Evolutionary conservation across 2,888 invertebrate genomes (phyloP), one percentile per base, ranked within the genome.

Genomic region (Galerucella calmariensis): DNA sequence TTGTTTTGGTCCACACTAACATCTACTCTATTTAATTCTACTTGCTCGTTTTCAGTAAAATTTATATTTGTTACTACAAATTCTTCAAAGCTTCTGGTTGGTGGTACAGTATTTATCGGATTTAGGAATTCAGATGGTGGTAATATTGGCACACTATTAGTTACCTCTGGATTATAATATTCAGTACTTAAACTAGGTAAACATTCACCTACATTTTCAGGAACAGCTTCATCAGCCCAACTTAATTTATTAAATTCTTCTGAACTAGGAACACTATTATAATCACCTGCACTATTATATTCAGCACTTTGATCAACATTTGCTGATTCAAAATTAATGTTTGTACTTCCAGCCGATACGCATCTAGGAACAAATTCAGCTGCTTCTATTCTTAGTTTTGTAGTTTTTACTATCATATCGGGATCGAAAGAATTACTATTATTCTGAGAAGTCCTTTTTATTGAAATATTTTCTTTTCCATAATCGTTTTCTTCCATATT

Each of bases 321-420:
- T 56, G 16, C 16, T 56, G 20, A 2, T 56, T 20, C 56, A 16
- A 16, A 16, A 56, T 56, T 56, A 56, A 56, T 56, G 56, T 56
- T 56, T 16, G 8, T 20, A 56, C 16, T 61, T 61, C 6, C 27
- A 27, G 3, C 12, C 59, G 20, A 59, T 12, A 10, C 0, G 9
- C 27, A 2, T 35, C 61, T 61, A 61, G 61, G 61, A 35, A 61
- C 61, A 24, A 61, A 61, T 61, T 61, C 61, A 12, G 14, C n/a
- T 27, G 61, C 61, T 27, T 61, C 61, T 61, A 61, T 35, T n/a
- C 35, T 61, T 27, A 61, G 12, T 10, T 61, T 61, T 12, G 61
- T 61, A 27, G 12, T 61, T 35, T 27, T 35, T 9, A 61, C 27
- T 27, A 61, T 61, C 1, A 27, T 24, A 9, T 24, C 35, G 6